These are phyloP conservation scores for Larimichthys crocea DNA, from an alignment of 2,113 vertebrate genomes.

Conservation along the genomic window DNA sequence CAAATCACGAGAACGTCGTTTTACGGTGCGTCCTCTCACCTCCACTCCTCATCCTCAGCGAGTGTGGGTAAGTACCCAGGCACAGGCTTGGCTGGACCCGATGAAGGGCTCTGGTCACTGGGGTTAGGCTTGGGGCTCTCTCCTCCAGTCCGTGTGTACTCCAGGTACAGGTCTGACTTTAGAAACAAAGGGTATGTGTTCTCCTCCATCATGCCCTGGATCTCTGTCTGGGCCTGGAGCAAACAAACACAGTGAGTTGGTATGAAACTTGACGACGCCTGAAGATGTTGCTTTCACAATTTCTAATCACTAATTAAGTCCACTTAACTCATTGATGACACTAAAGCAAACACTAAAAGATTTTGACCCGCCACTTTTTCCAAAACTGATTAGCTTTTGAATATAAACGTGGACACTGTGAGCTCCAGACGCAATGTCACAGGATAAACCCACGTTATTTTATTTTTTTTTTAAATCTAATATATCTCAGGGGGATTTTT, in stretches of 20 bases:
- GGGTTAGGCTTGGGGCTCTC: slow-evolving; percentile 93
- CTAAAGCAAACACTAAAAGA: background rate
- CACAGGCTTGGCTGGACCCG: slow-evolving; percentile 88
- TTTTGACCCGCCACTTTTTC: too few relatives aligned
- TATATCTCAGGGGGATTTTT: too few relatives aligned
- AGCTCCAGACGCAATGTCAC: too few relatives aligned
- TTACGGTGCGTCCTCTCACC: slow-evolving; percentile 78
- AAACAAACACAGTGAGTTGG: slow-evolving; percentile 8
- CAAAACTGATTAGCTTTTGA: background rate
- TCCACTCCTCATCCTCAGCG: slow-evolving; percentile 95
- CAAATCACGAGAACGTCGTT: too few relatives aligned
- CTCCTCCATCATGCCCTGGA: slow-evolving; percentile 95
- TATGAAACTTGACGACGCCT: background rate
- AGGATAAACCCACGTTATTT: too few relatives aligned
- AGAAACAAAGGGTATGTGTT: slow-evolving; percentile 97
- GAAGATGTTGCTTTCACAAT: background rate
- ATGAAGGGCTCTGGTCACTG: slow-evolving; percentile 91
- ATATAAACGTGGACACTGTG: background rate
- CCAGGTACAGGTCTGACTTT: slow-evolving; percentile 96
- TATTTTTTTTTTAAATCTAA: too few relatives aligned
- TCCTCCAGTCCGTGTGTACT: slow-evolving; percentile 91
- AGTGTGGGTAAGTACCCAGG: slow-evolving; percentile 93
- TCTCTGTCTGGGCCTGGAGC: slow-evolving; percentile 92
- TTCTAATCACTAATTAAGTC: background rate
- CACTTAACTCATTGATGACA: background rate